Evolutionary conservation across 2,113 vertebrate species (phyloP), one percentile per base, ranked within the genome.

Genomic region (Mustela lutreola): DNA sequence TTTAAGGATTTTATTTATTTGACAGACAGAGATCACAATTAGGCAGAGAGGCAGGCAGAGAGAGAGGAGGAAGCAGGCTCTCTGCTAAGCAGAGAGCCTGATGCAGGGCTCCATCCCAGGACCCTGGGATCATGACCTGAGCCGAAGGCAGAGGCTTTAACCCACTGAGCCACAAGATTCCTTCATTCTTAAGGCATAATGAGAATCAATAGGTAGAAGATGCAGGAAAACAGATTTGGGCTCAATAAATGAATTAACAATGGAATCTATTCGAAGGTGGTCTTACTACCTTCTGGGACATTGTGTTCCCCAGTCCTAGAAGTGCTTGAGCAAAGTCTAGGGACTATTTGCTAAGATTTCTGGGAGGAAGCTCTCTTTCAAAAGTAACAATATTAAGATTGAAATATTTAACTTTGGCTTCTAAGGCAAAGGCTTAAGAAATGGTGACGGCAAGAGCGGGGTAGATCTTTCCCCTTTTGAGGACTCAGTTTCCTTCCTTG

Each of bases 401-500:
- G 28, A 95, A 84, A 11, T 33, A 11, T 36, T 96, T 82, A 53
- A 70, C 36, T 76, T 93, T 82, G 67, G n/a, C 42, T 93, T 94
- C 53, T 78, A 56, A 31, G 28, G 21, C 28, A 93, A 82, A 96
- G 42, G 1, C 39, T 89, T 95, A 86, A 78, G 56, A 96, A 93
- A 91, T 36, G 26, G 5, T 7, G 1, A 50, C 19, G 89, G 71
- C 39, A 86, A 81, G 89, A 39, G 0, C 28, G 24, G 31, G 19
- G 12, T 33, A 92, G 70, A 33, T 7, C 65, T 91, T 86, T 76
- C 7, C 11, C 18, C 28, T 88, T 58, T 33, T 1, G 16, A 16
- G 42, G 26, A 22, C 76, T 93, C n/a, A 60, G 5, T 95, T 94
- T 85, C 45, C 10, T 96, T 95, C 39, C 90, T 97, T 96, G 91